phyloP scores from a whole-genome alignment of 2,797 vertebrate genomes.

The Miichthys miiuy region DNA sequence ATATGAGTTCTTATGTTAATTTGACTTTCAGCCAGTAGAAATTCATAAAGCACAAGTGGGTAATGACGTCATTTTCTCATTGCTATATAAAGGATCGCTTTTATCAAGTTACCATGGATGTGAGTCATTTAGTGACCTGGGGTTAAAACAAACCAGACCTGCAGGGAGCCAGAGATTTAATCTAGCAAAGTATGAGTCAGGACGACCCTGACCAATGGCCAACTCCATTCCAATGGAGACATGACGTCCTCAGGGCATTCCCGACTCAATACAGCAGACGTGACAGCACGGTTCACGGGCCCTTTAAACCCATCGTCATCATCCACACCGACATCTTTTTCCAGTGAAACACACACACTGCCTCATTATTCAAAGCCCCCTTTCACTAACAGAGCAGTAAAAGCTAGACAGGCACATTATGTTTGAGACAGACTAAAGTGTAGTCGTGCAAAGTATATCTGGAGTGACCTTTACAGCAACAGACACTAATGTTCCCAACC shows the following conservation, averaged over 20 bases:
- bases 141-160: constrained; percentile 73
- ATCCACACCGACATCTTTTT: constrained; percentile 63
- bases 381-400: constrained; percentile 57
- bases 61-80: constrained; percentile 28
- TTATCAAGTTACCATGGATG: constrained; percentile 60
- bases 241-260: constrained; percentile 65
- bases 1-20: constrained; percentile 20
- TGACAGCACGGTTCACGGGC: constrained; percentile 49
- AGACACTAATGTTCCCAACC: constrained; percentile 42
- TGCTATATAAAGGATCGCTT: constrained; percentile 39
- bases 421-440: constrained; percentile 53
- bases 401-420: constrained; percentile 58
- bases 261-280: constrained; percentile 44
- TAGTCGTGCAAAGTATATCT: constrained; percentile 36
- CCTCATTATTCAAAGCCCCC: constrained; percentile 60
- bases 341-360: constrained; percentile 61
- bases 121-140: constrained; percentile 66
- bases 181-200: constrained; percentile 70
- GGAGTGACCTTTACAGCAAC: constrained; percentile 59
- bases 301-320: constrained; percentile 71
- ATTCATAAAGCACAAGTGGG: neutral
- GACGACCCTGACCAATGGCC: constrained; percentile 52
- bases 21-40: constrained; percentile 27
- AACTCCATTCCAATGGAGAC: constrained; percentile 49
- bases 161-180: constrained; percentile 68